Evolutionary conservation across 2,888 invertebrate genomes (phyloP), one percentile per base, ranked within the genome.

Genomic region (Rotaria sp.): DNA sequence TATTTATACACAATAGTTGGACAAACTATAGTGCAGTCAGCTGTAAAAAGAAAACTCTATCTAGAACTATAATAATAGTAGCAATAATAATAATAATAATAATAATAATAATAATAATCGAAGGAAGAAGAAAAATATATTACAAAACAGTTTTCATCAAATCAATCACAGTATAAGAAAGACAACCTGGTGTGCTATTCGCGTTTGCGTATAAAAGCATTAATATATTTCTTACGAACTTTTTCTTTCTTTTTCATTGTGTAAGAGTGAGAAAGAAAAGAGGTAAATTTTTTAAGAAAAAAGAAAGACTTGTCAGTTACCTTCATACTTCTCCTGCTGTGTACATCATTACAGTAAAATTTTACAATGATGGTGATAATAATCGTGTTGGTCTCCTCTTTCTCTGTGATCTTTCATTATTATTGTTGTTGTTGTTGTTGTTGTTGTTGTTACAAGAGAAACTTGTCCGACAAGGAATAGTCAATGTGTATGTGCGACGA

Each of bases 401-500:
- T 18, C 7, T 67, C 35, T 67, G 67, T 35, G 67, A 35, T 67
- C 35, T 38, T 67, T 67, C 21, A 21, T 67, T 38, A 21, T 67
- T 67, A 21, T 21, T 67, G 67, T 59, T 67, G 67, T 67, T 67
- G 67, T 59, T 67, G 67, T 67, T 67, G 67, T 59, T 67, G 67
- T 67, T 67, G n/a, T n/a, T n/a, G 67, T 59, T 67, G 67, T 67
- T 67, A 67, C 0, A 67, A 35, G 67, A 35, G 35, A 67, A 35
- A 38, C 35, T 67, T 38, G 8, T 21, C 3, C 67, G 35, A 35
- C 35, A 10, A 67, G 67, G 67, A 35, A 21, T 67, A 67, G 35
- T 67, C 67, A 38, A 67, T 67, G 21, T 67, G 35, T 35, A 67
- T 67, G 30, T 67, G 18, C 1, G 21, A 38, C 18, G 35, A 67